Evolutionary conservation across 1,140 invertebrate genomes (phyloP).

Genomic region (Platyscapa corneri): DNA sequence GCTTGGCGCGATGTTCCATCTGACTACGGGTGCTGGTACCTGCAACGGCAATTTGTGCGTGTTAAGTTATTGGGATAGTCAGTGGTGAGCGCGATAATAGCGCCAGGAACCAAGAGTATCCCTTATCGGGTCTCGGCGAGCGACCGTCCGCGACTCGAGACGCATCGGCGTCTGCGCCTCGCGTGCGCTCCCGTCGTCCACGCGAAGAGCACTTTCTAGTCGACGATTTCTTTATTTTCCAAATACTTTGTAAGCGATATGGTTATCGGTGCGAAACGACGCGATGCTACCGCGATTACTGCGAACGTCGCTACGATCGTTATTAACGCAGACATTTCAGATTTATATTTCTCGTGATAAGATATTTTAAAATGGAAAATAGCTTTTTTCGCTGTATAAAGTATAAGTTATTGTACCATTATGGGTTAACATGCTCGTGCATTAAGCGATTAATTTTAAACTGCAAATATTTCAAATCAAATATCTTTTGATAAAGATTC

Average conservation of each 20-base stretch:
- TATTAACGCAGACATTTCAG: neutral
- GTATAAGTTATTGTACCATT: neutral
- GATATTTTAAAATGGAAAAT: neutral
- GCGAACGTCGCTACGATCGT: neutral
- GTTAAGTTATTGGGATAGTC: conserved; percentile 17
- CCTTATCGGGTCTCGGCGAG: too few relatives aligned
- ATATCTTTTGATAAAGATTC: too few relatives aligned
- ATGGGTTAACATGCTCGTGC: neutral
- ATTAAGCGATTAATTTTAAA: neutral
- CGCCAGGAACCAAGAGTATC: neutral
- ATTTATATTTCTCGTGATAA: neutral
- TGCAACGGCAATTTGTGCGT: conserved; percentile 72
- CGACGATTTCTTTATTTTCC: neutral
- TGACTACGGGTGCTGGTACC: conserved; percentile 76
- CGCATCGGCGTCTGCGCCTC: too few relatives aligned
- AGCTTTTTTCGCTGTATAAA: neutral
- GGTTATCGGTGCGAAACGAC: neutral
- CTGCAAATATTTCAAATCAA: neutral
- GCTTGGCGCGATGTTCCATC: conserved; percentile 79
- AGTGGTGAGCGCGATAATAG: neutral
- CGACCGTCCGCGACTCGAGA: too few relatives aligned
- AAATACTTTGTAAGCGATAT: neutral
- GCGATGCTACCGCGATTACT: neutral
- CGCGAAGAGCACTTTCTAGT: neutral
- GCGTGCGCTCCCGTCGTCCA: neutral